phyloP scores from a whole-genome alignment of 2,113 vertebrate species.

The Tringa solitaria region DNA sequence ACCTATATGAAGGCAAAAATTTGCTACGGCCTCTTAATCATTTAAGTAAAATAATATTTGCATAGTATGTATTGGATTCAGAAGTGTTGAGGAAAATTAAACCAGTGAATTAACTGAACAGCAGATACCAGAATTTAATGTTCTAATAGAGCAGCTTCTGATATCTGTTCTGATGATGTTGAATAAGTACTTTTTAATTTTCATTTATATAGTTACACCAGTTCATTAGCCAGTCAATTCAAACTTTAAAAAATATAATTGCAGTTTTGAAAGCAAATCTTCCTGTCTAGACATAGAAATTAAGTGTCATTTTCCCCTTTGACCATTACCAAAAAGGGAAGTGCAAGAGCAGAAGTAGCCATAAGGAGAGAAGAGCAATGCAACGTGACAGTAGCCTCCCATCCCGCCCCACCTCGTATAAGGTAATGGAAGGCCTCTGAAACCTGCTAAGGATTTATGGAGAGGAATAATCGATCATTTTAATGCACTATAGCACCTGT shows the following conservation, averaged over 20 bases:
- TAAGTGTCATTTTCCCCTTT: background rate
- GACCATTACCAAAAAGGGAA: background rate
- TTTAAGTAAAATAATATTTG: background rate
- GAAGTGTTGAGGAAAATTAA: background rate
- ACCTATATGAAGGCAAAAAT: background rate
- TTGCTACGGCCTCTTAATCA: background rate
- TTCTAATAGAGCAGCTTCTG: background rate
- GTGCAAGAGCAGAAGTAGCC: background rate
- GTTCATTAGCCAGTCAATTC: background rate
- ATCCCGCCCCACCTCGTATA: background rate
- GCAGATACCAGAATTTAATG: background rate
- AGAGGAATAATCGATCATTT: background rate
- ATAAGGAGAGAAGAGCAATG: background rate
- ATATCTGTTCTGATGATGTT: background rate
- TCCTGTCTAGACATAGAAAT: background rate
- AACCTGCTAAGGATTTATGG: background rate
- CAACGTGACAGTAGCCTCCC: rapidly evolving
- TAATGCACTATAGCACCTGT: background rate
- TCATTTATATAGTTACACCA: background rate
- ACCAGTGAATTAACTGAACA: background rate
- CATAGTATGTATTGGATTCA: background rate
- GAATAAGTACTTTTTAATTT: background rate
- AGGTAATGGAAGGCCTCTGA: background rate
- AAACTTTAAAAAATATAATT: background rate
- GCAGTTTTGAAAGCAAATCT: background rate